A percentile compares a stretch with the other conserved stretches of the same genome.
These are phyloP conservation scores for Drosophila hydei DNA, from an alignment of 1,140 invertebrate species.

Conservation along the genomic window DNA sequence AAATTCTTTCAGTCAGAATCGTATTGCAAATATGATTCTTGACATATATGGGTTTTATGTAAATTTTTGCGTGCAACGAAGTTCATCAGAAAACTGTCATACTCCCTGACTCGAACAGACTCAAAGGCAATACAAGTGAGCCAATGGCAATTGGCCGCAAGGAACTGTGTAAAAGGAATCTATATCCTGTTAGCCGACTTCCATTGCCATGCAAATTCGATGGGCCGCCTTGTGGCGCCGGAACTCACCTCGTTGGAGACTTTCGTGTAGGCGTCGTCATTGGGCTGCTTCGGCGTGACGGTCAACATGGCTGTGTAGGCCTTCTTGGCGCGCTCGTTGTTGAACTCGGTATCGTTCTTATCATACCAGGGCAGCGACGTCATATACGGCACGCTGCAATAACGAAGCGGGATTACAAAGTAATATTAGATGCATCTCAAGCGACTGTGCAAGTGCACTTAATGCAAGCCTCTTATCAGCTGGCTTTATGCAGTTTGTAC, in stretches of 20 bases:
- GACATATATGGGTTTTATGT: no score
- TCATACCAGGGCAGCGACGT: slow-evolving; percentile 91
- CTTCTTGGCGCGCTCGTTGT: slow-evolving; percentile 92
- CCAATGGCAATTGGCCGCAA: neutral
- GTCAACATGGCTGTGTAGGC: slow-evolving; percentile 96
- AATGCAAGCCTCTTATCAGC: slow-evolving; percentile 13
- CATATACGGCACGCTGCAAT: slow-evolving; percentile 73
- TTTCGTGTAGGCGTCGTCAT: slow-evolving; percentile 90
- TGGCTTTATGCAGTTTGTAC: slow-evolving; percentile 14
- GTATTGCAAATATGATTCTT: no score
- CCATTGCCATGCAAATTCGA: slow-evolving; percentile 66
- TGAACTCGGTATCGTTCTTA: slow-evolving; percentile 90
- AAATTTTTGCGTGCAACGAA: no score
- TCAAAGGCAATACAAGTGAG: neutral
- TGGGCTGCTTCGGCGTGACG: slow-evolving; percentile 93
- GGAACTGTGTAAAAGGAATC: slow-evolving; percentile 28
- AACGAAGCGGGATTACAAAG: slow-evolving; percentile 19
- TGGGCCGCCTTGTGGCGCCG: neutral
- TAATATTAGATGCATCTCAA: slow-evolving; percentile 10
- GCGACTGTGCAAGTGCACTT: slow-evolving; percentile 4
- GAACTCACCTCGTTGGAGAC: slow-evolving; percentile 89
- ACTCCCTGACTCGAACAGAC: neutral
- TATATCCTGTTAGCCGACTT: slow-evolving; percentile 36
- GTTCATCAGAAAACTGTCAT: neutral
- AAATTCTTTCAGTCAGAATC: no score